phyloP scores from a whole-genome alignment of 2,113 vertebrate genomes.

The Peromyscus leucopus region DNA sequence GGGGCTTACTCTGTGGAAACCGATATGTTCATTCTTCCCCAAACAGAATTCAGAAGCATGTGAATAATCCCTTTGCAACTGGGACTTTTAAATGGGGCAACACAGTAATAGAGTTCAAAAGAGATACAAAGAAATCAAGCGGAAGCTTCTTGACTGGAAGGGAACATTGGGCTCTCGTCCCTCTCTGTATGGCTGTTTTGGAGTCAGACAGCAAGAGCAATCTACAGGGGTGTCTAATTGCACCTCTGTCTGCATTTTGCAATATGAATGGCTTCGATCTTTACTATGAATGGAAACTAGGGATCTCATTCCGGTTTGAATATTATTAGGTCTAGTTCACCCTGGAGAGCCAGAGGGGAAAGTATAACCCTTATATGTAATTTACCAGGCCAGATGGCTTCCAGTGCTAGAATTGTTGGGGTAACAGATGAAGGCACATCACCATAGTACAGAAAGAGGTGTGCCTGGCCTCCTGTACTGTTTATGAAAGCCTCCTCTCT shows the following conservation, averaged over 20 bases:
- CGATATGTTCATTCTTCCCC: neutral
- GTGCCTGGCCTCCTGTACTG: constrained; percentile 65
- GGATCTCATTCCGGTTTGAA: neutral
- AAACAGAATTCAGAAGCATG: neutral
- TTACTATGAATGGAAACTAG: neutral
- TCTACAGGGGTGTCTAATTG: constrained; percentile 20
- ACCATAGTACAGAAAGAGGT: constrained; percentile 47
- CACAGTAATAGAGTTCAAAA: constrained; percentile 49
- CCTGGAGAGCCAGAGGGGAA: constrained; percentile 49
- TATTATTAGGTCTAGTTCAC: constrained; percentile 27
- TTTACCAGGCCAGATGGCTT: constrained; percentile 67
- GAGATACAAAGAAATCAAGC: constrained; percentile 15
- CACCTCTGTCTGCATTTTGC: neutral
- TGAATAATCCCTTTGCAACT: constrained; percentile 24
- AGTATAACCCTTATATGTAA: constrained; percentile 46
- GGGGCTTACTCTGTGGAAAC: neutral
- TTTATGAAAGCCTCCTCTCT: constrained; percentile 75
- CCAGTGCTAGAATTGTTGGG: constrained; percentile 63
- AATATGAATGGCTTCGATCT: constrained; percentile 68
- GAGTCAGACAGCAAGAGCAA: constrained; percentile 34
- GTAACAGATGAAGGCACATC: constrained; percentile 75
- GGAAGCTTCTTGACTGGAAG: neutral
- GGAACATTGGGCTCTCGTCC: neutral
- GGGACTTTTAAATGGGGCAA: constrained; percentile 32
- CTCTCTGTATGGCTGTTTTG: constrained; percentile 35